Evolutionary conservation across 1,140 invertebrate species (phyloP), one percentile per base, ranked within the genome.

Genomic region (Trichogramma pretiosum): DNA sequence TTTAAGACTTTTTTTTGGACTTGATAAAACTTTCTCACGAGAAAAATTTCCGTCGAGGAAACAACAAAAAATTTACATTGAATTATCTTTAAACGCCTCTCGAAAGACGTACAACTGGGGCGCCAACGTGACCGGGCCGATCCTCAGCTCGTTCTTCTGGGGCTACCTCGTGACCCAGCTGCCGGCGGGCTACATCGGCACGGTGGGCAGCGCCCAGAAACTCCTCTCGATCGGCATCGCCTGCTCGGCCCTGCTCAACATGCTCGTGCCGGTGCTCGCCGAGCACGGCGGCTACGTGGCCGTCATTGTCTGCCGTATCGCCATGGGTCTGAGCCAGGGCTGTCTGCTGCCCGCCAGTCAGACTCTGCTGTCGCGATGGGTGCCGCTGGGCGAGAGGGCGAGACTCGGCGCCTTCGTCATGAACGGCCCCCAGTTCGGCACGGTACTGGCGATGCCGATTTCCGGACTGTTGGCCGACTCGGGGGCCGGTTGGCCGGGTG

Each of bases 401-500:
- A 50, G 64, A 59, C 50, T 68, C 16, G 66, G 67, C 68, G 46
- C 57, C 50, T 17, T 46, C 17, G 58, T 64, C 8, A 67, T 68
- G 30, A 56, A 63, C 19, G 83, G 83, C 1, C 72, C 74, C 0
- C 78, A 84, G 54, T 77, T 86, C 49, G 85, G 86, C 8, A 81
- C 82, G 7, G 79, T 89, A 5, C 61, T 87, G 1, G 75, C 82
- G n/a, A 75, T 87, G 64, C 80, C 83, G 0, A 62, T 84, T 26
- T 80, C 78, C 23, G 87, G 86, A 0, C 49, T 74, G 7, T 60
- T 89, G 3, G 78, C 83, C 1, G 74, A 68, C 4, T 81, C 80
- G 0, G 51, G 52, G 0, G 49, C 74, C 2, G 87, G 87, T 2
- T 89, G 87, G 87, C 84, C 84, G 0, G 72, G 79, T n/a, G 79